Conservation (phyloP, 2,888 invertebrate genomes). For the Crossocerus cetratus region DNA sequence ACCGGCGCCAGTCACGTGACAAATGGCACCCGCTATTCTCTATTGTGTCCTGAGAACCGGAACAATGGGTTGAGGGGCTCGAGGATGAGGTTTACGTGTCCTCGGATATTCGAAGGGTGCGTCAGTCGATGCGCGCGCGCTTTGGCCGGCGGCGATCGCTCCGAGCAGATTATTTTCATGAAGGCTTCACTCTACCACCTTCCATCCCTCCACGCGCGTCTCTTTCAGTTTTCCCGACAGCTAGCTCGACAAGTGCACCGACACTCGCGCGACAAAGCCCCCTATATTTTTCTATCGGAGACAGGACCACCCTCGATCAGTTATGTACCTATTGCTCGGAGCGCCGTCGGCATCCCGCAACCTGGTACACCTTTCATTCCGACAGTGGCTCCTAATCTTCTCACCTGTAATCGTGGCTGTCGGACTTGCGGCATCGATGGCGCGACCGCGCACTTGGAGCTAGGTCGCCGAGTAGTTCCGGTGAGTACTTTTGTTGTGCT, state of each 20-base stretch:
- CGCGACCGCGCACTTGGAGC: no score
- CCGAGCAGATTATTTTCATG: neutral
- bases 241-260: neutral
- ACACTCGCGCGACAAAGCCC: neutral
- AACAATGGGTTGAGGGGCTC: no score
- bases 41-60: no score
- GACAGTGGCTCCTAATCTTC: neutral
- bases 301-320: neutral
- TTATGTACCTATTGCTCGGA: neutral
- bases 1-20: no score
- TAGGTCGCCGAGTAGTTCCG: no score
- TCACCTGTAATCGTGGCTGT: neutral
- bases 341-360: neutral
- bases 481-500: no score
- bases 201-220: no score
- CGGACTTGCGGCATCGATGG: no score
- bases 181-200: neutral
- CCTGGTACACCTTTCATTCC: neutral
- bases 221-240: constrained; percentile 6
- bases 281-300: constrained; percentile 2
- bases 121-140: neutral
- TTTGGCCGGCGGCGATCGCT: neutral
- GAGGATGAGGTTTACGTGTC: no score
- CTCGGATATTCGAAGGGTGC: no score
- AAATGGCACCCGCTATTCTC: no score